A percentile compares a stretch with the other conserved stretches of the same genome.
These are phyloP conservation scores for Eupithecia subfuscata DNA, from an alignment of 2,888 invertebrate species.

Conservation along the genomic window DNA sequence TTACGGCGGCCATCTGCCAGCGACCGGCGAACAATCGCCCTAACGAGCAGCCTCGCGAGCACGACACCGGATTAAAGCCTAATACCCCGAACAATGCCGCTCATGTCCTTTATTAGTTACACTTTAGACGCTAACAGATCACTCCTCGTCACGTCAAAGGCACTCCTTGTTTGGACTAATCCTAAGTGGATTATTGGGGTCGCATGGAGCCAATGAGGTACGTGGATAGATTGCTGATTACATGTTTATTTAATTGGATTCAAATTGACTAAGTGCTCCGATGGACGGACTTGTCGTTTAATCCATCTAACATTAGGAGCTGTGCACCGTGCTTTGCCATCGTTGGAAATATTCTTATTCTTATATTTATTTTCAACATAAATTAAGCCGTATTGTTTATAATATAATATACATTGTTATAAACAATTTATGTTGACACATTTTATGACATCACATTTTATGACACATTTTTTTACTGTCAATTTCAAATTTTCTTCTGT, in stretches of 20 bases:
- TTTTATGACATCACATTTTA: too few relatives aligned
- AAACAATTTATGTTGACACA: too few relatives aligned
- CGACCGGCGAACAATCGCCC: slow-evolving; percentile 78
- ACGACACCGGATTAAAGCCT: slow-evolving; percentile 80
- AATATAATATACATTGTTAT: too few relatives aligned
- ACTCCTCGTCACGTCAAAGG: slow-evolving; percentile 74
- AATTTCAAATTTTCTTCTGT: too few relatives aligned
- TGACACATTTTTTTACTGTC: too few relatives aligned
- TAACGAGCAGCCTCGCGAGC: slow-evolving; percentile 75
- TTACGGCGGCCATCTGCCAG: slow-evolving; percentile 80
- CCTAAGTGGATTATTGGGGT: slow-evolving; percentile 78
- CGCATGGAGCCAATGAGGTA: slow-evolving; percentile 54
- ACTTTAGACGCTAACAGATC: slow-evolving; percentile 79
- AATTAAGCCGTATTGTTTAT: too few relatives aligned
- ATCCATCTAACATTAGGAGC: slow-evolving; percentile 21
- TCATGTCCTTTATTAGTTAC: slow-evolving; percentile 74
- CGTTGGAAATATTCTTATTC: too few relatives aligned
- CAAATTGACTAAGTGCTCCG: slow-evolving; percentile 44
- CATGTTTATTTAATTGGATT: slow-evolving; percentile 60
- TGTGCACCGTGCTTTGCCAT: background rate
- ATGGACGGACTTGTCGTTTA: slow-evolving; percentile 29
- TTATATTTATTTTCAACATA: too few relatives aligned
- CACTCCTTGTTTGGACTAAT: slow-evolving; percentile 79
- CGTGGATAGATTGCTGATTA: slow-evolving; percentile 50
- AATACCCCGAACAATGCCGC: slow-evolving; percentile 79